A percentile compares a stretch with the other conserved stretches of the same genome.
Conservation (phyloP, 2,888 invertebrate species). For the Colostygia pectinataria region DNA sequence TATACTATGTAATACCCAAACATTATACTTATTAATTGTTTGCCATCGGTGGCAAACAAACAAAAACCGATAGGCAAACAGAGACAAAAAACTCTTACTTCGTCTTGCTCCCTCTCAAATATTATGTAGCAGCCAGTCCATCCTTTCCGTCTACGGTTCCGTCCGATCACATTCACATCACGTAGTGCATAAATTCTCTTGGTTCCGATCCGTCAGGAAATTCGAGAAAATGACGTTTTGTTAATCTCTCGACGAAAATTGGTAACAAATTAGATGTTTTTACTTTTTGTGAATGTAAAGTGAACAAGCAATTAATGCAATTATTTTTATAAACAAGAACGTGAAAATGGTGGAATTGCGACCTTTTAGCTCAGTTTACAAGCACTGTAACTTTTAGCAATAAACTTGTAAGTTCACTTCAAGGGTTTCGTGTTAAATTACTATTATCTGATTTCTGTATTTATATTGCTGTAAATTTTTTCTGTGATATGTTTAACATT, state of each 20-base stretch:
- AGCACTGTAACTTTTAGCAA: constrained; percentile 34
- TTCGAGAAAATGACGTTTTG: constrained; percentile 50
- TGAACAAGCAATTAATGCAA: constrained; percentile 32
- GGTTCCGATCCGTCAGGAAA: neutral
- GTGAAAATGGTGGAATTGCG: constrained; percentile 43
- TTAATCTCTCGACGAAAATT: constrained; percentile 44
- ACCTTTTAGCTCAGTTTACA: constrained; percentile 41
- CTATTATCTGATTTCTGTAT: constrained; percentile 33
- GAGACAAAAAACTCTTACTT: too few relatives aligned
- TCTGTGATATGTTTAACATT: too few relatives aligned
- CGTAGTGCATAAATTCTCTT: too few relatives aligned
- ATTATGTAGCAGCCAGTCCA: too few relatives aligned
- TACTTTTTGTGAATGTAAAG: constrained; percentile 9
- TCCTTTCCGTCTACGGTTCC: too few relatives aligned
- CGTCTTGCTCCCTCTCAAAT: too few relatives aligned
- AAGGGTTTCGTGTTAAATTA: constrained; percentile 58
- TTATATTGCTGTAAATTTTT: constrained; percentile 1
- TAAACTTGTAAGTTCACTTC: constrained; percentile 63
- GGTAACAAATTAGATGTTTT: constrained; percentile 34
- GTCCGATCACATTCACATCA: too few relatives aligned
- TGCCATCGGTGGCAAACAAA: too few relatives aligned
- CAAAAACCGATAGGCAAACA: too few relatives aligned
- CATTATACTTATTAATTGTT: too few relatives aligned
- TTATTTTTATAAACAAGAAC: constrained; percentile 37
- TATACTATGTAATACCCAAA: too few relatives aligned